Base-by-base conservation (phyloP, 2,888 invertebrate species). In the Volucella bombylans region DNA sequence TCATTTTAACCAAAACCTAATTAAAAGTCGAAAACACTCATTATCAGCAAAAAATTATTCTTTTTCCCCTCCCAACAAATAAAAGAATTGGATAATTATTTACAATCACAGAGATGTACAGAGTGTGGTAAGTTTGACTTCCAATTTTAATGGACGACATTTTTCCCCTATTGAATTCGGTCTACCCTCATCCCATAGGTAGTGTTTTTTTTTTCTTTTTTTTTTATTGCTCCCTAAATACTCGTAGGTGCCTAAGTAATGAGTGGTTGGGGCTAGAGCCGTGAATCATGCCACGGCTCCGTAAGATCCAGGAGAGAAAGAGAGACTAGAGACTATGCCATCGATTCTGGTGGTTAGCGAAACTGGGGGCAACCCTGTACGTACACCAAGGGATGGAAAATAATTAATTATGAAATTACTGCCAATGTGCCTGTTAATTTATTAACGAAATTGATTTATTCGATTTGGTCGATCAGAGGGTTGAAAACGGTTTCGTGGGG, bases 371-470 rank as follows among this genome's bases (percentile, higher is more conserved):
- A 12, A 11, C 23, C 14, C 52, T 18, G 9, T 11, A 23, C 54
- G 72, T 11, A 23, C 54, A 68, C 9, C 54, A 50, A 50, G 74
- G 80, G 65, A 78, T 69, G 86, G 31, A 87, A 88, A 89, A 89
- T 90, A 90, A 90, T 90, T 90, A 90, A 90, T 90, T 90, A 89
- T 89, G 88, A 88, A 89, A 89, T 88, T 87, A 88, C 73, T 72
- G 81, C 79, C 81, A 76, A 83, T 78, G 86, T 76, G 69, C 86
- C 82, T 89, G 88, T 89, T 90, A 87, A 89, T 89, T 90, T 89
- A 90, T 90, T 90, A 90, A 90, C 89, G 88, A 88, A 90, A 89
- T 89, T 90, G 88, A 90, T 90, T 90, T 90, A 90, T 90, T 88
- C 87, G 88, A 87, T 82, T 87, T 86, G 68, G 67, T 81, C 57